phyloP scores from a whole-genome alignment of 2,888 invertebrate genomes.

The Lasioglossum oenotherae region DNA sequence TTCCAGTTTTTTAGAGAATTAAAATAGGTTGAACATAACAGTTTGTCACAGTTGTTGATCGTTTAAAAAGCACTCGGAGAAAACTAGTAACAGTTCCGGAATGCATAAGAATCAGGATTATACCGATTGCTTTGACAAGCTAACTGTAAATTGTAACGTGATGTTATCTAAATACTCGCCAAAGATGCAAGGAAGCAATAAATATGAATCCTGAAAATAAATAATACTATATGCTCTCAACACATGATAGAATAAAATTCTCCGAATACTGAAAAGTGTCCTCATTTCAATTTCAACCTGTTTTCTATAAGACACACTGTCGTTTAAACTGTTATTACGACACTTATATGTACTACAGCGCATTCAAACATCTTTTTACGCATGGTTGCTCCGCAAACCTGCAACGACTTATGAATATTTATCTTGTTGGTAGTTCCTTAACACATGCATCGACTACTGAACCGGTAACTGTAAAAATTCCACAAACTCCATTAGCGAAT shows the following conservation, averaged over 20 bases:
- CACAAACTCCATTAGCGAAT: background rate
- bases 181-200: background rate
- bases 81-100: background rate
- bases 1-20: background rate
- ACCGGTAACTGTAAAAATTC: background rate
- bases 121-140: background rate
- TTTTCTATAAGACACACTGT: background rate
- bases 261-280: background rate
- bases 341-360: background rate
- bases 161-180: background rate
- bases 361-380: constrained; percentile 9
- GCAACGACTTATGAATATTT: background rate
- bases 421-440: constrained; percentile 2
- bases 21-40: background rate
- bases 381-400: background rate
- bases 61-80: background rate
- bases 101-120: background rate
- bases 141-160: background rate
- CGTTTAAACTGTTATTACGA: background rate
- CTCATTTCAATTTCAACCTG: background rate
- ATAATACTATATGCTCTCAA: background rate
- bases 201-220: background rate
- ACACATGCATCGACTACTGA: background rate
- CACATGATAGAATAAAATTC: background rate
- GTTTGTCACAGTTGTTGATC: background rate